phyloP scores from a whole-genome alignment of 2,888 invertebrate species.

The Chironomus tentans region DNA sequence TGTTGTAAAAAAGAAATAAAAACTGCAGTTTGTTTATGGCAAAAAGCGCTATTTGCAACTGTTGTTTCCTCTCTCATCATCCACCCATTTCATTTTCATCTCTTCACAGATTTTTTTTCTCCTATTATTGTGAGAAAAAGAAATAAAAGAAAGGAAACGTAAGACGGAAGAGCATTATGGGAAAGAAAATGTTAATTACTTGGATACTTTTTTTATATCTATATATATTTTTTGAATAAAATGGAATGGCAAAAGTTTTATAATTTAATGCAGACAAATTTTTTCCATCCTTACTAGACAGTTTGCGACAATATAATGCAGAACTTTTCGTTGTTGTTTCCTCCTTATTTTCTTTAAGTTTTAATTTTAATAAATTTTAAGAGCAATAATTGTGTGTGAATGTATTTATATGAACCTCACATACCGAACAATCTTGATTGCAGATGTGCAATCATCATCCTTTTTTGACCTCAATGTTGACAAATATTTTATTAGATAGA shows the following conservation, averaged over 20 bases:
- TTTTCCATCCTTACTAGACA: neutral
- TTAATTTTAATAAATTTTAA: too few species aligned
- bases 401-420: too few species aligned
- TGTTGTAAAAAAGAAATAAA: neutral
- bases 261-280: conserved; percentile 24
- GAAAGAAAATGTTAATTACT: conserved; percentile 23
- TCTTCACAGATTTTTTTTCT: neutral
- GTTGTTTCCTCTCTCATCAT: neutral
- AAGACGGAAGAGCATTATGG: conserved; percentile 8
- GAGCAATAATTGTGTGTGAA: too few species aligned
- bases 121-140: neutral
- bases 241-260: conserved; percentile 8
- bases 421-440: too few species aligned
- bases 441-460: too few species aligned
- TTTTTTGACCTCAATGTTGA: too few species aligned
- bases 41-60: neutral
- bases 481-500: too few species aligned
- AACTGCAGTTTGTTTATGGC: neutral
- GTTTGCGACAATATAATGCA: conserved; percentile 8
- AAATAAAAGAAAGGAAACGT: neutral
- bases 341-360: too few species aligned
- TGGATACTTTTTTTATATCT: neutral
- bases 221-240: neutral
- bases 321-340: neutral
- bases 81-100: neutral